Percentiles rank a stretch among this genome's conserved stretches.
Conservation (phyloP, 2,797 vertebrate genomes). For the Trichosurus vulpecula region DNA sequence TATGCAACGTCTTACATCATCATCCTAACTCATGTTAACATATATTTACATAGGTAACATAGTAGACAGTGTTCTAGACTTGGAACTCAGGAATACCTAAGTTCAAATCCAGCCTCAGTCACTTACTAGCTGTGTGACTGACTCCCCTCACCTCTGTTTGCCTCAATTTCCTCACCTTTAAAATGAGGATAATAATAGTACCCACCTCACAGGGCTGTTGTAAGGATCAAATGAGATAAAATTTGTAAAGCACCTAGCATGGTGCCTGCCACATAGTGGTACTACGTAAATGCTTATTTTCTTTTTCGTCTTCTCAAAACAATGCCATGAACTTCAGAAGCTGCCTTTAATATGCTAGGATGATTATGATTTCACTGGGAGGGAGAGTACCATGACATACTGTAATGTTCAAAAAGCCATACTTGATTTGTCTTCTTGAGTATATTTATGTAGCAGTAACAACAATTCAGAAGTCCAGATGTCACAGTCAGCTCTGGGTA, state of each 20-base stretch:
- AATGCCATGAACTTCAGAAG: background rate
- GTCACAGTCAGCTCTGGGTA: background rate
- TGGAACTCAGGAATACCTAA: background rate
- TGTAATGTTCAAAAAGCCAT: background rate
- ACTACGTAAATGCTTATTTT: background rate
- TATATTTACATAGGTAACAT: background rate
- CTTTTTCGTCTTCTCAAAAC: background rate
- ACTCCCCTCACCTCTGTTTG: background rate
- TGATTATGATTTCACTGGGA: background rate
- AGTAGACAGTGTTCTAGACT: background rate
- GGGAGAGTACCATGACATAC: background rate
- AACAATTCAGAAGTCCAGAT: background rate
- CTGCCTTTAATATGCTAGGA: rapidly evolving
- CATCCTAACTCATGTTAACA: background rate
- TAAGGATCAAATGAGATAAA: background rate
- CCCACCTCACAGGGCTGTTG: background rate
- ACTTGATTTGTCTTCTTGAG: background rate
- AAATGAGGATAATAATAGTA: background rate
- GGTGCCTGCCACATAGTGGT: background rate
- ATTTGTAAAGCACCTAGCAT: background rate
- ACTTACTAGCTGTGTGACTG: background rate
- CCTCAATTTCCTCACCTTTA: background rate
- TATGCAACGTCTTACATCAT: background rate
- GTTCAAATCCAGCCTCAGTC: background rate
- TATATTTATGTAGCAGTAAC: background rate